A percentile compares a stretch with the other conserved stretches of the same genome.
These are phyloP conservation scores for Ochropleura leucogaster DNA, from an alignment of 2,888 invertebrate genomes.

Conservation along the genomic window DNA sequence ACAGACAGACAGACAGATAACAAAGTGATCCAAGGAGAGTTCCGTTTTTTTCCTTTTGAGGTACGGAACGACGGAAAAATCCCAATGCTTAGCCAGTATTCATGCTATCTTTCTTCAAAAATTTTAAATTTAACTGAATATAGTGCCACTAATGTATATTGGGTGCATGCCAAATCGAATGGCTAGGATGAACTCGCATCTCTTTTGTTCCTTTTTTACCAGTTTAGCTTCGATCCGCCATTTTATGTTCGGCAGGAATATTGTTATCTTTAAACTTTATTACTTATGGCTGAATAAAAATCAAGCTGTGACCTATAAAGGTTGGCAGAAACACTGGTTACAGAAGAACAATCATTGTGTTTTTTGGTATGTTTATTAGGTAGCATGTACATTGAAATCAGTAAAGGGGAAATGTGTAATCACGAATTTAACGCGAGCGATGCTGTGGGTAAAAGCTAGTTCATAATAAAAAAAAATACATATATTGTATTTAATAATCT, in stretches of 20 bases:
- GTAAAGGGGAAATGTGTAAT: too few relatives aligned
- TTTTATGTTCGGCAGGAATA: constrained; percentile 42
- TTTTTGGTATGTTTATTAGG: too few relatives aligned
- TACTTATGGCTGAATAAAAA: constrained; percentile 18
- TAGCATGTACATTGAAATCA: too few relatives aligned
- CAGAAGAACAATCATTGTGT: not conserved
- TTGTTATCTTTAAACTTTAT: constrained; percentile 59
- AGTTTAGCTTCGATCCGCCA: constrained; percentile 45
- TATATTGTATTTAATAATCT: too few relatives aligned
- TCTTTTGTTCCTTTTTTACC: constrained; percentile 66
- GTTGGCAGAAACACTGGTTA: not conserved
- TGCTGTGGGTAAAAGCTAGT: too few relatives aligned
- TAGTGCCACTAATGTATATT: constrained; percentile 80
- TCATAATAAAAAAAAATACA: too few relatives aligned
- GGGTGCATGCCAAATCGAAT: constrained; percentile 80
- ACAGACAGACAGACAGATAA: too few relatives aligned
- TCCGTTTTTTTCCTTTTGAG: too few relatives aligned
- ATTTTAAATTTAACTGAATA: constrained; percentile 83
- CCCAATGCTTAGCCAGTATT: constrained; percentile 43
- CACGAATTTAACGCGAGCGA: too few relatives aligned
- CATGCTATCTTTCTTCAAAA: constrained; percentile 45
- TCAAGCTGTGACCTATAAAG: not conserved
- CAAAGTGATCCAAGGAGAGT: too few relatives aligned
- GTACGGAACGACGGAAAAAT: constrained; percentile 42
- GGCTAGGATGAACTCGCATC: constrained; percentile 59